A percentile compares a stretch with the other conserved stretches of the same genome.
Conservation (phyloP, 2,113 vertebrate species). For the Apodemus speciosus region DNA sequence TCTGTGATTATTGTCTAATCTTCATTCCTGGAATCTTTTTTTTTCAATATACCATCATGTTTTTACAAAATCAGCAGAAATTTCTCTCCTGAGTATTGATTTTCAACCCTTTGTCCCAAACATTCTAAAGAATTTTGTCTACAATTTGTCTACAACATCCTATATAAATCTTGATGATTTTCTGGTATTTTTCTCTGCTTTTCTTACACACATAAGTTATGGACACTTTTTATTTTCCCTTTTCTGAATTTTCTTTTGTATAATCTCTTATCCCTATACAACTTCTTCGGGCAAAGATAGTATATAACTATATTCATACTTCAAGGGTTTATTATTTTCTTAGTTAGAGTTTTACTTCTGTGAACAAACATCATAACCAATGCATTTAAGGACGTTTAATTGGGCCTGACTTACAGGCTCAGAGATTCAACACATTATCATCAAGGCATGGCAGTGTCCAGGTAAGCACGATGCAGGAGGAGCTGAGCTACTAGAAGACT, state of each 20-base stretch:
- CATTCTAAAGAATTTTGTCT: too few relatives aligned
- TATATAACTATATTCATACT: not conserved
- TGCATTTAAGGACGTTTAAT: too few relatives aligned
- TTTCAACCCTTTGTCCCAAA: not conserved
- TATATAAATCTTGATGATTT: not conserved
- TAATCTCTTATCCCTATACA: not conserved
- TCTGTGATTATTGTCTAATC: not conserved
- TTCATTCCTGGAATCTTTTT: not conserved
- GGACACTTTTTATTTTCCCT: not conserved
- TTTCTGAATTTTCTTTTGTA: fast-evolving
- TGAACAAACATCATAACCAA: too few relatives aligned
- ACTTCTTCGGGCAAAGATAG: not conserved
- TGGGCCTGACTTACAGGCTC: too few relatives aligned
- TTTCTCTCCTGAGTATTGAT: not conserved
- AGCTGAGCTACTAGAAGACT: too few relatives aligned
- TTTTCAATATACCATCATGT: not conserved
- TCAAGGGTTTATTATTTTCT: not conserved
- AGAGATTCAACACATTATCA: too few relatives aligned
- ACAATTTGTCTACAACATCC: not conserved
- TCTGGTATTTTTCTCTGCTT: not conserved
- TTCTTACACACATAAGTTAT: not conserved
- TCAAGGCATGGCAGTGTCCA: too few relatives aligned
- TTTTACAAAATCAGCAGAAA: not conserved
- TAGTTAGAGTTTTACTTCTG: too few relatives aligned
- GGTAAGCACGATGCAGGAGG: too few relatives aligned